Evolutionary conservation across 2,113 vertebrate genomes (phyloP).

Genomic region (Syngnathus scovelli): DNA sequence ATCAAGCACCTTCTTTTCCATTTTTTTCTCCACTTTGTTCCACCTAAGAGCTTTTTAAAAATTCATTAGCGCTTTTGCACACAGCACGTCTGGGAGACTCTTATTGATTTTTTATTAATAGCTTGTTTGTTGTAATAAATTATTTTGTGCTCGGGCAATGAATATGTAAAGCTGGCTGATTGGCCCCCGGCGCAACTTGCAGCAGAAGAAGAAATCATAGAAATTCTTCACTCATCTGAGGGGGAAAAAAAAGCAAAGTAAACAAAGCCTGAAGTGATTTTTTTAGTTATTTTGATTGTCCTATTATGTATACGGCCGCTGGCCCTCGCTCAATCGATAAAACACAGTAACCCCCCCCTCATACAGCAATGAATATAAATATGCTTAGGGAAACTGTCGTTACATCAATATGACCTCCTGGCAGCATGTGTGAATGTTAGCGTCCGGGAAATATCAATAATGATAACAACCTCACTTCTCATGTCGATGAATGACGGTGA

Average conservation of each 20-base stretch:
- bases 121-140: constrained; percentile 67
- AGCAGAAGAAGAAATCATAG: constrained; percentile 17
- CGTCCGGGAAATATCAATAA: neutral
- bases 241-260: constrained; percentile 9
- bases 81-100: constrained; percentile 61
- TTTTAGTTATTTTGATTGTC: constrained; percentile 4
- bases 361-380: constrained; percentile 20
- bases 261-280: constrained; percentile 19
- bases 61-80: constrained; percentile 57
- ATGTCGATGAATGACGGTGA: neutral
- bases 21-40: constrained; percentile 60
- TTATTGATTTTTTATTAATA: constrained; percentile 71
- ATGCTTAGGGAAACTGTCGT: constrained; percentile 7
- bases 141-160: constrained; percentile 51
- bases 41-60: constrained; percentile 58
- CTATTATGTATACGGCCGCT: neutral
- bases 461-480: neutral
- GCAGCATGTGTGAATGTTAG: neutral
- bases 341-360: constrained; percentile 13
- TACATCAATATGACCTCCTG: constrained; percentile 14
- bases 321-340: neutral
- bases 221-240: constrained; percentile 34
- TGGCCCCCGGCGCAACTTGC: constrained; percentile 24
- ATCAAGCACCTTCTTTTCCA: constrained; percentile 24
- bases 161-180: constrained; percentile 50